Conservation (phyloP, 2,888 invertebrate genomes). For the Himalopsyche anomala region DNA sequence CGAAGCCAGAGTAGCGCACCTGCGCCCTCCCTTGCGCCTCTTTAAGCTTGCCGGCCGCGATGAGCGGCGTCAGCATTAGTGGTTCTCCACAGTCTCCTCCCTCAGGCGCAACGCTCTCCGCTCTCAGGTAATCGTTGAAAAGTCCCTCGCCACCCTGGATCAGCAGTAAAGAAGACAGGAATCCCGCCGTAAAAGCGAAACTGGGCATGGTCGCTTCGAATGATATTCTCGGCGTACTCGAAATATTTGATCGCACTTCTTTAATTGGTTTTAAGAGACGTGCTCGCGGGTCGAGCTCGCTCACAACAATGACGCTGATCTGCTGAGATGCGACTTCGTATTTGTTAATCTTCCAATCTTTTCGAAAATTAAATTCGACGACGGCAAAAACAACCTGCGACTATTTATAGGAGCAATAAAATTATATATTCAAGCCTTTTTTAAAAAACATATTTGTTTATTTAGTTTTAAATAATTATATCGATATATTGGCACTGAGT, state of each 20-base stretch:
- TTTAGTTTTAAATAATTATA: too few relatives aligned
- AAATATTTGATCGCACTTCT: background rate
- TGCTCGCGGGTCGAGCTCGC: background rate
- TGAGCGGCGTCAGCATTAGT: constrained; percentile 85
- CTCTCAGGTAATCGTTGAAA: constrained; percentile 36
- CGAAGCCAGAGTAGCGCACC: constrained; percentile 79
- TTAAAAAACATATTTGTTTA: too few relatives aligned
- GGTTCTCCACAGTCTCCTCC: constrained; percentile 76
- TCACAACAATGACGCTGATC: background rate
- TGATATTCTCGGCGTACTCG: background rate
- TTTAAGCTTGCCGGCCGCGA: constrained; percentile 83
- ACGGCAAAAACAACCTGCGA: too few relatives aligned
- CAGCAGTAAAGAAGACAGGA: background rate
- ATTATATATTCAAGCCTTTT: too few relatives aligned
- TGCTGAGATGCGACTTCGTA: background rate
- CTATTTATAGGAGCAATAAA: too few relatives aligned
- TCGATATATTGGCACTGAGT: too few relatives aligned
- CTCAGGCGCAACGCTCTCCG: constrained; percentile 65
- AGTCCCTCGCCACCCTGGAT: constrained; percentile 68
- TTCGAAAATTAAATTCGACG: too few relatives aligned
- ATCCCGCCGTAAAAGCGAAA: background rate
- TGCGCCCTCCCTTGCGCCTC: constrained; percentile 78
- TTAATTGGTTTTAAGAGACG: background rate
- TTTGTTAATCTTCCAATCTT: too few relatives aligned
- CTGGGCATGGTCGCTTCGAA: too few relatives aligned